A percentile compares a stretch with the other conserved stretches of the same genome.
phyloP scores from a whole-genome alignment of 2,113 vertebrate species.

The Hippopotamus amphibius region DNA sequence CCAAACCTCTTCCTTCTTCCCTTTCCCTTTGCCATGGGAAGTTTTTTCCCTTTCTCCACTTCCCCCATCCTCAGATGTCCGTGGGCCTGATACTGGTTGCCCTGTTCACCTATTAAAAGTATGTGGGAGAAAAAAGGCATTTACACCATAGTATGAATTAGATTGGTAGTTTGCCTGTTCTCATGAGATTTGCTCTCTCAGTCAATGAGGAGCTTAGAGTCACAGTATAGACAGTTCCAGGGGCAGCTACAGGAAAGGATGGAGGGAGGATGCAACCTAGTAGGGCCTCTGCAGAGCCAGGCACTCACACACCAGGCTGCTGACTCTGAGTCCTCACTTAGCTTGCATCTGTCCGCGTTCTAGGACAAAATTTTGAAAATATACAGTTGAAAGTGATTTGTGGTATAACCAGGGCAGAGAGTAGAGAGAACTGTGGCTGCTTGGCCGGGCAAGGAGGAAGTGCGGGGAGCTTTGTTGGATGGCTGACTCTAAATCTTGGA shows the following conservation, averaged over 20 bases:
- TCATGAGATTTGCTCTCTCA: background rate
- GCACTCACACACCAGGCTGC: background rate
- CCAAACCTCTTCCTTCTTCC: background rate
- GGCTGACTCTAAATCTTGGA: background rate
- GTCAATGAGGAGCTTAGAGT: background rate
- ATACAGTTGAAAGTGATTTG: background rate
- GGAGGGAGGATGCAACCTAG: background rate
- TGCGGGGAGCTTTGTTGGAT: rapidly evolving
- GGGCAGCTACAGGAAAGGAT: background rate
- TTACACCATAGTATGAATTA: background rate
- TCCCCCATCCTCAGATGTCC: no score
- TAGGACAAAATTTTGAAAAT: background rate
- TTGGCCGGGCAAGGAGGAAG: background rate
- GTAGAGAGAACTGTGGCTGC: background rate
- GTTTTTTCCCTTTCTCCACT: background rate
- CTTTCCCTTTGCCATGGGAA: background rate
- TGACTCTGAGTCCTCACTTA: background rate
- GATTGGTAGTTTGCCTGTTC: background rate
- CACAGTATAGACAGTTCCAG: rapidly evolving
- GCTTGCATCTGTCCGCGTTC: background rate
- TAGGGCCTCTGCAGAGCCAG: background rate
- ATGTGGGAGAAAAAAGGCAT: background rate
- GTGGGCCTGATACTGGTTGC: background rate
- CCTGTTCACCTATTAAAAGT: background rate
- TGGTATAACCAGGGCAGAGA: background rate